phyloP scores from a whole-genome alignment of 1,140 invertebrate genomes.

The Danaus melanippus region DNA sequence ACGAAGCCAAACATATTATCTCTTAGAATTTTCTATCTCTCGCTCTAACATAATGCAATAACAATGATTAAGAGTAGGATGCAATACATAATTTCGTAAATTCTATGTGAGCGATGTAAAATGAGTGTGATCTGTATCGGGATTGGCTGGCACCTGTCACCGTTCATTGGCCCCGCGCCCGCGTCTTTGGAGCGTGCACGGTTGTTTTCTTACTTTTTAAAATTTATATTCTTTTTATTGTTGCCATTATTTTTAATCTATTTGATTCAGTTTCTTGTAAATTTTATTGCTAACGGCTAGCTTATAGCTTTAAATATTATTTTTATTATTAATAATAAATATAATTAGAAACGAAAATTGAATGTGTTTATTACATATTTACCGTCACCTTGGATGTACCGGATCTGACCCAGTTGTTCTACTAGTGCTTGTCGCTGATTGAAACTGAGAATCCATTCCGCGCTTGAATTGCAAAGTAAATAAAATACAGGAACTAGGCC shows the following conservation, averaged over 20 bases:
- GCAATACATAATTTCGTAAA: constrained; percentile 37
- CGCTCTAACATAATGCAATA: constrained; percentile 3
- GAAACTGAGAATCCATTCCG: constrained; percentile 33
- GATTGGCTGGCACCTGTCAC: constrained; percentile 57
- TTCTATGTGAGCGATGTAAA: constrained; percentile 43
- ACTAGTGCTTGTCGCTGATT: constrained; percentile 27
- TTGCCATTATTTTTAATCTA: constrained; percentile 31
- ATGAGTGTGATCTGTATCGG: constrained; percentile 29
- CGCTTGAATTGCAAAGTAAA: constrained; percentile 33
- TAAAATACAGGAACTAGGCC: constrained; percentile 39
- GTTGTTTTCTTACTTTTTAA: constrained; percentile 36
- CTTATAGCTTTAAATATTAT: constrained; percentile 2
- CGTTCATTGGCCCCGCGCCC: constrained; percentile 56
- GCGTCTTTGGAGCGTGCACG: constrained; percentile 42
- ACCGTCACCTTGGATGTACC: constrained; percentile 22
- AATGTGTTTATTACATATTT: constrained; percentile 31
- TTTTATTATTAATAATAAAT: background rate
- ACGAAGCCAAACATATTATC: too few species aligned
- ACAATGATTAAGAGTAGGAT: constrained; percentile 30
- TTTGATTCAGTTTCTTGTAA: constrained; percentile 6
- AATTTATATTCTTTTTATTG: constrained; percentile 27
- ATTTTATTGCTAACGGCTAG: constrained; percentile 1
- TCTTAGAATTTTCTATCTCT: background rate
- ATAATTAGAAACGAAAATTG: constrained; percentile 7
- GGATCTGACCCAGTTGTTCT: constrained; percentile 38